Conservation (phyloP, 2,113 vertebrate genomes). For the Paralichthys olivaceus region DNA sequence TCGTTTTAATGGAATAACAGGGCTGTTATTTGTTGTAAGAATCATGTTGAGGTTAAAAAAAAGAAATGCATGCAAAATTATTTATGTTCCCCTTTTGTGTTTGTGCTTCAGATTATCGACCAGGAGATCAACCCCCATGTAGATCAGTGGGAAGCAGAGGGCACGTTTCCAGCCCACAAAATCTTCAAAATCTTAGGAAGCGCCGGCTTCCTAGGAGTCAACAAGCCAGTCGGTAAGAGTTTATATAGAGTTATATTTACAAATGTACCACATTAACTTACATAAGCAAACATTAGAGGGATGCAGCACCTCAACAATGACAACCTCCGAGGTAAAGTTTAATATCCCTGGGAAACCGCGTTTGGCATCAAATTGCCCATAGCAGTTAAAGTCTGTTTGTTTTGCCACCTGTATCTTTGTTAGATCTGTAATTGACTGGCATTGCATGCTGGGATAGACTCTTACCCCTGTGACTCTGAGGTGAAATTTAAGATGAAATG, state of each 20-base stretch:
- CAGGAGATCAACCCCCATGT: conserved; percentile 88
- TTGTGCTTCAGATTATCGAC: conserved; percentile 83
- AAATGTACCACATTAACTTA: background rate
- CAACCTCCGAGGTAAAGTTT: too few species aligned
- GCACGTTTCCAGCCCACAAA: conserved; percentile 85
- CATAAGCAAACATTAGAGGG: background rate
- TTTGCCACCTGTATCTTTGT: background rate
- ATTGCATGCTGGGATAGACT: background rate
- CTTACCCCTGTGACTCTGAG: too few species aligned
- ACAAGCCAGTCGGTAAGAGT: conserved; percentile 84
- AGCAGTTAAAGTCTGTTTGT: too few species aligned
- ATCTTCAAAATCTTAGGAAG: conserved; percentile 87
- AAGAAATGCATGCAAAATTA: background rate
- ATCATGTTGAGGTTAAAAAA: background rate
- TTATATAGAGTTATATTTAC: background rate
- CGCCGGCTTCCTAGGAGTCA: conserved; percentile 86
- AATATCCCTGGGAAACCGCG: too few species aligned
- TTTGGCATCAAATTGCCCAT: too few species aligned
- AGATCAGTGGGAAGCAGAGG: conserved; percentile 87
- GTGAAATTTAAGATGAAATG: background rate
- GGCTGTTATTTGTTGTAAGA: conserved; percentile 2
- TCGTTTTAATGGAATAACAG: background rate
- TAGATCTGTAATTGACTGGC: background rate
- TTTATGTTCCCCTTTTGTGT: conserved; percentile 16
- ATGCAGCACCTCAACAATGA: background rate